Percentiles rank a stretch among this genome's conserved stretches.
phyloP scores from a whole-genome alignment of 2,797 vertebrate genomes.

The Austrolebias charrua region DNA sequence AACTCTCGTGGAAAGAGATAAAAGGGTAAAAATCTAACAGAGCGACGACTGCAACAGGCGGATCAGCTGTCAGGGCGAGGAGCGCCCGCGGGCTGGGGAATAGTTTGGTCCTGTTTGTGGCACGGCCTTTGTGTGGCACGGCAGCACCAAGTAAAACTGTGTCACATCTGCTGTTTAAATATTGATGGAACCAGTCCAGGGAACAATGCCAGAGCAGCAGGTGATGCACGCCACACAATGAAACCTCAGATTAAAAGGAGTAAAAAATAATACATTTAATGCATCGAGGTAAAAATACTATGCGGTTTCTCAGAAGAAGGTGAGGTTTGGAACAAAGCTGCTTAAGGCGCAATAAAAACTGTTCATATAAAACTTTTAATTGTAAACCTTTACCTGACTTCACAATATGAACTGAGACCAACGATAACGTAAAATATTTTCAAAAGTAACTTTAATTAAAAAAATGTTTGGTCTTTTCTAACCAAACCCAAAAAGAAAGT shows the following conservation, averaged over 20 bases:
- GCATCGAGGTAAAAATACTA: slow-evolving; percentile 4
- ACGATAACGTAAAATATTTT: not conserved
- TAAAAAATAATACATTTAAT: slow-evolving; percentile 12
- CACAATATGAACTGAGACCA: not conserved
- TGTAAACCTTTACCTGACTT: slow-evolving; percentile 13
- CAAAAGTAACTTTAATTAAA: not conserved
- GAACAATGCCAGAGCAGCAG: slow-evolving; percentile 68
- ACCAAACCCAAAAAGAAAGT: not conserved
- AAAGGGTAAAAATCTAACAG: slow-evolving; percentile 1
- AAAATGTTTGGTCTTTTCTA: too few species aligned
- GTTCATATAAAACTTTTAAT: slow-evolving; percentile 5
- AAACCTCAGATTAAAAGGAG: slow-evolving; percentile 40
- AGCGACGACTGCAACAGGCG: slow-evolving; percentile 8
- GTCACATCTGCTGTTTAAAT: slow-evolving; percentile 64
- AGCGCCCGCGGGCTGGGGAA: slow-evolving; percentile 15
- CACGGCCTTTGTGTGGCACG: slow-evolving; percentile 36
- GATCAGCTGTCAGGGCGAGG: slow-evolving; percentile 29
- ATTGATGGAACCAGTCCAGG: slow-evolving; percentile 64
- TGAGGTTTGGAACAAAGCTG: not conserved
- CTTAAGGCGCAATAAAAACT: slow-evolving; percentile 22
- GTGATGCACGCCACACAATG: slow-evolving; percentile 56
- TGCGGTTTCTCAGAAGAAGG: not conserved
- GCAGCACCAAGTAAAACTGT: slow-evolving; percentile 33
- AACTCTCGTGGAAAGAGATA: not conserved
- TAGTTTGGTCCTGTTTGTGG: slow-evolving; percentile 39